Percentiles rank a stretch among this genome's conserved stretches.
Conservation (phyloP, 2,888 invertebrate genomes). For the Ptychoptera albimana region DNA sequence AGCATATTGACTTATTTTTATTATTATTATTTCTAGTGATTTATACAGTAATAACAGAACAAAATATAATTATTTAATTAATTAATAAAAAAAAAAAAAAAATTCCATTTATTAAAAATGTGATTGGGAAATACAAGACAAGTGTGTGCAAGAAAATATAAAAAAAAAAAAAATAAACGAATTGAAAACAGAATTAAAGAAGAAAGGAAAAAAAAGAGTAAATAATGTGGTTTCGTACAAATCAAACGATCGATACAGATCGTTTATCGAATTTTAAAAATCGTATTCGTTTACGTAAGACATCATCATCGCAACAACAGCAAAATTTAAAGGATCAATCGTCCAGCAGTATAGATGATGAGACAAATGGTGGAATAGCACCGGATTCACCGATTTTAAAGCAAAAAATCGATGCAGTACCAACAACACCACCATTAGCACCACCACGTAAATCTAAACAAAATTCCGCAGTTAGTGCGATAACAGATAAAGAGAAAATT, state of each 20-base stretch:
- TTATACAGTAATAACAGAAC: no score
- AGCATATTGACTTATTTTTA: no score
- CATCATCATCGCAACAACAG: background rate
- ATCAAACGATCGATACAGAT: conserved; percentile 11
- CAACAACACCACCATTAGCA: background rate
- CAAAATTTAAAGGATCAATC: conserved; percentile 1
- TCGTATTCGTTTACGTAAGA: conserved; percentile 13
- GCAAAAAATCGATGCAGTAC: background rate
- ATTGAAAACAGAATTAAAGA: background rate
- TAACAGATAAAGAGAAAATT: conserved; percentile 18
- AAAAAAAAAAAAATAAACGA: background rate
- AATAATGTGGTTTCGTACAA: conserved; percentile 14
- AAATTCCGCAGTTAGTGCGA: background rate
- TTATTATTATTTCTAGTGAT: no score
- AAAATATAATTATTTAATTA: no score
- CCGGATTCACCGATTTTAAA: background rate
- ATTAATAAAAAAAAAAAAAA: background rate
- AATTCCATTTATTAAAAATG: background rate
- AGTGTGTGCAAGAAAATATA: background rate
- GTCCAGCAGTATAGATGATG: background rate
- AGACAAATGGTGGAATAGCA: conserved; percentile 1
- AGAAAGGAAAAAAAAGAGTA: background rate
- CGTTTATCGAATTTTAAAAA: conserved; percentile 11
- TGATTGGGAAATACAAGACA: background rate
- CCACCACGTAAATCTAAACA: conserved; percentile 3